Conservation (phyloP, 2,113 vertebrate genomes). For the Varanus salvator region DNA sequence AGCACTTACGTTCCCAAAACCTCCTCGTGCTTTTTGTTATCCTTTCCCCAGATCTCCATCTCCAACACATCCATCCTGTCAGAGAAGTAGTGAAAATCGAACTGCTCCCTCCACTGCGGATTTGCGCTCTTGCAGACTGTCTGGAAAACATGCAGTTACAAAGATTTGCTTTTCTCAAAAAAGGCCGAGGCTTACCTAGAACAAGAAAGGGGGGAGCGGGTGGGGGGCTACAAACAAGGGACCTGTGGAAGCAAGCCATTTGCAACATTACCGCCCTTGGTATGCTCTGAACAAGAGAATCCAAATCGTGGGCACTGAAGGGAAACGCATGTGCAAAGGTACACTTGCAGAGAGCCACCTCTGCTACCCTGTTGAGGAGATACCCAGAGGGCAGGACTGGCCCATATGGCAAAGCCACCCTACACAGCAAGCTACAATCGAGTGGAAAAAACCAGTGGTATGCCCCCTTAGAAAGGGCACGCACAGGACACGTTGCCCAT, state of each 20-base stretch:
- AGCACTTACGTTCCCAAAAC: constrained; percentile 91
- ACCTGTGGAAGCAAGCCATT: no score
- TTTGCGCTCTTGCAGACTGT: constrained; percentile 94
- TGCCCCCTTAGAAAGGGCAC: no score
- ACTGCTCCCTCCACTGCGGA: constrained; percentile 97
- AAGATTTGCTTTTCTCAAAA: constrained; percentile 76
- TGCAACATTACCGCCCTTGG: no score
- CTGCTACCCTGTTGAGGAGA: neutral
- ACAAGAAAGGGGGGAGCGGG: neutral
- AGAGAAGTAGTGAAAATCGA: constrained; percentile 98
- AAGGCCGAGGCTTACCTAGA: constrained; percentile 49
- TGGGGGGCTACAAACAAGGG: neutral
- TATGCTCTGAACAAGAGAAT: neutral
- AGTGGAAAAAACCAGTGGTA: no score
- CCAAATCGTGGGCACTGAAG: neutral
- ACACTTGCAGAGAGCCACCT: neutral
- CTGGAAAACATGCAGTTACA: constrained; percentile 86
- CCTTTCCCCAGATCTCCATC: constrained; percentile 91
- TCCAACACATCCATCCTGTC: constrained; percentile 93
- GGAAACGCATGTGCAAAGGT: neutral
- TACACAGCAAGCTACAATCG: no score
- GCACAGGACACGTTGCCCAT: no score
- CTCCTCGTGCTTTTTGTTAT: constrained; percentile 89
- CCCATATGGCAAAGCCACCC: no score
- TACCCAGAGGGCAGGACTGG: no score